These are phyloP conservation scores for Oreortyx pictus DNA, from an alignment of 2,797 vertebrate species.

Conservation along the genomic window DNA sequence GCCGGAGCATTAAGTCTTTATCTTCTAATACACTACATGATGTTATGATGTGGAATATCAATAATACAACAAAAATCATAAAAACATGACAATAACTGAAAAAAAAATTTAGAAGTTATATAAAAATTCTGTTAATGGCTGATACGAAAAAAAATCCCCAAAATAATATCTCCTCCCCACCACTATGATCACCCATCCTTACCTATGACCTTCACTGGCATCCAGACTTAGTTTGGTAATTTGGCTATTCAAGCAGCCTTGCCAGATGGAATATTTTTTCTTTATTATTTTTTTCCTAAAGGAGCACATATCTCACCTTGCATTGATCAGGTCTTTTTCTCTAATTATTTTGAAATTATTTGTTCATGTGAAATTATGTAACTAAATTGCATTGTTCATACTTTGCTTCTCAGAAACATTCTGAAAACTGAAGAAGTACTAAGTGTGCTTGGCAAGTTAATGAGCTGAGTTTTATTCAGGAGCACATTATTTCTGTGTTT, in stretches of 20 bases:
- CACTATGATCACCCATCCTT: background rate
- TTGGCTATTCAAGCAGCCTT: background rate
- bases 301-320: fast-evolving
- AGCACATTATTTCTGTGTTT: background rate
- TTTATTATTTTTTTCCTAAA: background rate
- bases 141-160: background rate
- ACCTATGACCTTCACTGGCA: background rate
- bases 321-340: no score
- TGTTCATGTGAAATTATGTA: background rate
- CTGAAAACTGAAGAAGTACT: background rate
- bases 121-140: background rate
- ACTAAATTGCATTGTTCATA: background rate
- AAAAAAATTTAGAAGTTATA: background rate
- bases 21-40: no score
- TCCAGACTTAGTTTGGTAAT: background rate
- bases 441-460: background rate
- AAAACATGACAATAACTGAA: background rate
- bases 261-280: background rate
- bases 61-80: no score
- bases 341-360: background rate
- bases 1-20: no score
- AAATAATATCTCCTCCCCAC: background rate
- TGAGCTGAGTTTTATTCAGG: background rate
- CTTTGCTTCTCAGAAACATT: background rate
- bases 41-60: no score